Conservation (phyloP, 2,888 invertebrate genomes). For the Dolomedes plantarius region DNA sequence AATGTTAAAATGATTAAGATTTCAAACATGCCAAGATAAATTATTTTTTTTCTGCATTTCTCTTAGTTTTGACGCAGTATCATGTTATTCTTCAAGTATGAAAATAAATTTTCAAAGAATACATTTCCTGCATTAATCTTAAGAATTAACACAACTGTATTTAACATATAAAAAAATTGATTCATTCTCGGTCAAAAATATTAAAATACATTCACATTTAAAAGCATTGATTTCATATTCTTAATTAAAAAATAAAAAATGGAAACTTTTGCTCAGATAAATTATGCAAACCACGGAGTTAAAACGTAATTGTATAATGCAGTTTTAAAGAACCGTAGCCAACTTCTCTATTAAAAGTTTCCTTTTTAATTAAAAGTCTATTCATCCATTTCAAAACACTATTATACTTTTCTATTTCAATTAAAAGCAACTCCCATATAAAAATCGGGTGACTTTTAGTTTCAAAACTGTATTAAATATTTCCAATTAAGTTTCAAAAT, state of each 20-base stretch:
- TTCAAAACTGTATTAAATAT: not conserved
- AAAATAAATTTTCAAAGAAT: too few relatives aligned
- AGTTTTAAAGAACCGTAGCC: not conserved
- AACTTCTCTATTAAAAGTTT: not conserved
- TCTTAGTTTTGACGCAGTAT: too few relatives aligned
- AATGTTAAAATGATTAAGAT: too few relatives aligned
- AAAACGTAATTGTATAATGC: not conserved
- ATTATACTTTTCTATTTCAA: not conserved
- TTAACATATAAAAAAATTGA: too few relatives aligned
- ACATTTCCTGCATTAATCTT: too few relatives aligned
- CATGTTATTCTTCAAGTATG: too few relatives aligned
- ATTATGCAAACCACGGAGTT: not conserved
- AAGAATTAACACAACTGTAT: too few relatives aligned
- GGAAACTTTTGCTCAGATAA: not conserved
- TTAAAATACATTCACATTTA: not conserved
- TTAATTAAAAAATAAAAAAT: not conserved
- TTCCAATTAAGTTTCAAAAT: conserved; percentile 2
- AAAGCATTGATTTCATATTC: not conserved
- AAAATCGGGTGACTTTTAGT: not conserved
- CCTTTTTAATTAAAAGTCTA: not conserved
- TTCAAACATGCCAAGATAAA: too few relatives aligned
- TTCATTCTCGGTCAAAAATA: too few relatives aligned
- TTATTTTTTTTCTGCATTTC: too few relatives aligned
- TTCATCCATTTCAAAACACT: not conserved
- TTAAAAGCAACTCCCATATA: not conserved